Evolutionary conservation across 2,888 invertebrate genomes (phyloP).

Genomic region (Deilephila elpenor): DNA sequence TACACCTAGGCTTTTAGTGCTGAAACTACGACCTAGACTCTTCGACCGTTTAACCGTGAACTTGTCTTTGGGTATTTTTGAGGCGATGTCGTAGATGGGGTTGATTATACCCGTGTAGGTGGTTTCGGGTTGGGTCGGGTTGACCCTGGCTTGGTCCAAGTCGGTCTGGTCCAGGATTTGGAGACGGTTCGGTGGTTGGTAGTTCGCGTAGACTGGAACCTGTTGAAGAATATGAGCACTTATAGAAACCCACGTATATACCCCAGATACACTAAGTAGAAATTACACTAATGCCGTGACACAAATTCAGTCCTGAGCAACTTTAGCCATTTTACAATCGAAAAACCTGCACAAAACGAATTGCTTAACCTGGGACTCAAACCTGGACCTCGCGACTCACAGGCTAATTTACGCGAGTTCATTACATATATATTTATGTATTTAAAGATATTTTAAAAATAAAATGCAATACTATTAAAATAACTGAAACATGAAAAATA

Average conservation of each 20-base stretch:
- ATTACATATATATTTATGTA: no score
- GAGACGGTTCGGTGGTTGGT: constrained; percentile 39
- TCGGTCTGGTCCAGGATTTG: constrained; percentile 51
- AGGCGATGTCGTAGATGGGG: constrained; percentile 68
- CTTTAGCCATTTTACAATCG: no score
- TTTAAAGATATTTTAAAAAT: no score
- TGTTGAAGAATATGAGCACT: constrained; percentile 42
- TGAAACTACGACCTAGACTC: constrained; percentile 71
- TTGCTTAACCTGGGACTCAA: no score
- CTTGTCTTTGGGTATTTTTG: constrained; percentile 70
- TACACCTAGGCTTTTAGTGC: constrained; percentile 58
- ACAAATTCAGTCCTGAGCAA: no score
- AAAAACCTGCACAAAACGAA: no score
- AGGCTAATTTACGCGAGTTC: no score
- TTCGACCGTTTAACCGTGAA: constrained; percentile 74
- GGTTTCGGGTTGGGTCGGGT: constrained; percentile 39
- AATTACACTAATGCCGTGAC: no score
- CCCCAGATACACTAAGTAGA: neutral
- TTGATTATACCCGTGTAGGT: constrained; percentile 74
- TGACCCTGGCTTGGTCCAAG: constrained; percentile 45
- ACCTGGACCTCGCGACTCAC: no score
- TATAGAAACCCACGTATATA: neutral
- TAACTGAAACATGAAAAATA: neutral
- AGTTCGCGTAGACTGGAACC: constrained; percentile 62
- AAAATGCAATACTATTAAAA: no score